Evolutionary conservation across 2,888 invertebrate genomes (phyloP).

Genomic region (Alloplasta piceator): DNA sequence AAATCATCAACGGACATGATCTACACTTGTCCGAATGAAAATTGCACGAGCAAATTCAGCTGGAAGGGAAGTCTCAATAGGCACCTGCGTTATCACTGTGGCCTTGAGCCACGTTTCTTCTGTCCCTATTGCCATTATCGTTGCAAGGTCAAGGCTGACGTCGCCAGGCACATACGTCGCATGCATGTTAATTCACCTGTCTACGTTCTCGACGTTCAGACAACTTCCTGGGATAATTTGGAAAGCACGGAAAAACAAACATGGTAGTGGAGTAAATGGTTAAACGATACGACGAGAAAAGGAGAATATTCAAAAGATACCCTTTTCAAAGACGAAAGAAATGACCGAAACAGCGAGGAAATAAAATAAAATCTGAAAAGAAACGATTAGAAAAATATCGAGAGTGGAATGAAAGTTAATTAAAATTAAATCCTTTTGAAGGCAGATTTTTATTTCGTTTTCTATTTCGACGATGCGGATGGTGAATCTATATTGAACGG

Average conservation of each 20-base stretch:
- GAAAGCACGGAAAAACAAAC: conserved; percentile 2
- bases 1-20: conserved; percentile 15
- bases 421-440: too few species aligned
- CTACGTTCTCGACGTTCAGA: conserved; percentile 63
- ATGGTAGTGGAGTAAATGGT: conserved; percentile 17
- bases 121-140: conserved; percentile 73
- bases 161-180: conserved; percentile 67
- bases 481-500: too few species aligned
- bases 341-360: background rate
- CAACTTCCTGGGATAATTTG: background rate
- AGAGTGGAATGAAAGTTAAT: too few species aligned
- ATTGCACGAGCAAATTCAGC: conserved; percentile 73
- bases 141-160: conserved; percentile 63
- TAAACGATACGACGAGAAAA: background rate
- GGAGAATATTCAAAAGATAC: background rate
- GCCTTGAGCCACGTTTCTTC: conserved; percentile 74
- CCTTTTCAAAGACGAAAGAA: background rate
- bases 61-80: conserved; percentile 71
- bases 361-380: background rate
- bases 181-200: conserved; percentile 59
- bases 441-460: too few species aligned
- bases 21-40: conserved; percentile 69
- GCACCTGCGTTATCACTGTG: conserved; percentile 79
- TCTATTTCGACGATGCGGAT: too few species aligned
- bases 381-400: too few species aligned